Conservation (phyloP, 2,113 vertebrate species). For the Campylomormyrus numenius region DNA sequence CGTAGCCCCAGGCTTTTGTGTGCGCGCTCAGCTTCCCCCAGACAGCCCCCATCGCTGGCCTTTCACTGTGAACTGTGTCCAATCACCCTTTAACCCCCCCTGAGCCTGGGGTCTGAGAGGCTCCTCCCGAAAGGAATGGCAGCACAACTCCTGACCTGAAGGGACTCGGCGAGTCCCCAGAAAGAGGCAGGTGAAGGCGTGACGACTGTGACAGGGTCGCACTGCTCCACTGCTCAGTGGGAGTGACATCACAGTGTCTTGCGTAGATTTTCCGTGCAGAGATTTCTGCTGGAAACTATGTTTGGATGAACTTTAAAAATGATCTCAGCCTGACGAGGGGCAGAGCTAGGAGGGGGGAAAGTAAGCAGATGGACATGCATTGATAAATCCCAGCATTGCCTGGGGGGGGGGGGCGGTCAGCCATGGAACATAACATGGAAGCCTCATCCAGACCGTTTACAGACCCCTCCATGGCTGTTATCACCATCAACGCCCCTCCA, state of each 20-base stretch:
- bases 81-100: constrained; percentile 52
- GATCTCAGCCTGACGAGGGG: not conserved
- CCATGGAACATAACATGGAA: not conserved
- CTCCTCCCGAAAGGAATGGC: not conserved
- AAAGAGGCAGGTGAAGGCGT: not conserved
- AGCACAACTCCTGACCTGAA: not conserved
- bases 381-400: constrained; percentile 5
- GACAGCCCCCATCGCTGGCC: constrained; percentile 51
- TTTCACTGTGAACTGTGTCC: constrained; percentile 69
- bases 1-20: constrained; percentile 55
- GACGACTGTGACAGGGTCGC: not conserved
- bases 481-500: not conserved
- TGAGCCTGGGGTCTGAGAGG: constrained; percentile 38
- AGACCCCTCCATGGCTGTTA: constrained; percentile 1
- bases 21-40: constrained; percentile 48
- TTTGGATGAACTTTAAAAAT: not conserved
- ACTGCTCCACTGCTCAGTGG: too few species aligned
- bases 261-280: not conserved
- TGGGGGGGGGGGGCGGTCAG: not conserved
- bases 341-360: not conserved
- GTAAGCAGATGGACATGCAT: not conserved
- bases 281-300: not conserved
- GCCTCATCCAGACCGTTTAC: not conserved
- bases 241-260: not conserved
- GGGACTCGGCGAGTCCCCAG: not conserved